Conservation (phyloP, 2,113 vertebrate species). For the Seriola dumerili region DNA sequence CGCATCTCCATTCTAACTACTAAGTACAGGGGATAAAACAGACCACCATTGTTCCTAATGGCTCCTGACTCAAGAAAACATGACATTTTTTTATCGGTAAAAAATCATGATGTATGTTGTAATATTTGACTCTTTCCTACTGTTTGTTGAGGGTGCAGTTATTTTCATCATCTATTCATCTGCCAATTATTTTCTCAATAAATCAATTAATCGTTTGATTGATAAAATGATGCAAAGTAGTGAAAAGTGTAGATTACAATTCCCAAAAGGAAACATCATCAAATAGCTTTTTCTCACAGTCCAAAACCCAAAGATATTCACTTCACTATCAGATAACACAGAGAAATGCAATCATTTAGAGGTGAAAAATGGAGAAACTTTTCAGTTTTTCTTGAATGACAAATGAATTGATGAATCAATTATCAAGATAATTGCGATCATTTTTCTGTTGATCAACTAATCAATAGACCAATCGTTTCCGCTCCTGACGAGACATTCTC, state of each 20-base stretch:
- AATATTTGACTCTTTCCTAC: background rate
- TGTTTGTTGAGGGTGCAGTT: background rate
- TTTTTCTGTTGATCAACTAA: background rate
- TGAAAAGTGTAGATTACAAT: too few species aligned
- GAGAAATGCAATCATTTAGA: background rate
- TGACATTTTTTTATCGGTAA: background rate
- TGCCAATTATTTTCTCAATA: background rate
- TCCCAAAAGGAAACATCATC: background rate
- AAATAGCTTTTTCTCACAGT: background rate
- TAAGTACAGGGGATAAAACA: conserved; percentile 23
- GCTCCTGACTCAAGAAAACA: background rate
- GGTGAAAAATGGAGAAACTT: background rate
- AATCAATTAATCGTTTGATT: background rate
- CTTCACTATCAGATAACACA: too few species aligned
- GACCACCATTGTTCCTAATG: background rate
- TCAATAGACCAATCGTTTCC: background rate
- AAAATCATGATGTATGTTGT: background rate
- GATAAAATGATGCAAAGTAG: too few species aligned
- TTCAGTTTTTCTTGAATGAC: background rate
- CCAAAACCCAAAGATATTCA: too few species aligned
- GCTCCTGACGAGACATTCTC: background rate
- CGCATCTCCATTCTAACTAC: conserved; percentile 39
- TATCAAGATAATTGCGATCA: background rate
- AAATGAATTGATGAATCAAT: background rate
- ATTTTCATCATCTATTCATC: background rate